Evolutionary conservation across 2,888 invertebrate species (phyloP).

Genomic region (Nomada fucata): DNA sequence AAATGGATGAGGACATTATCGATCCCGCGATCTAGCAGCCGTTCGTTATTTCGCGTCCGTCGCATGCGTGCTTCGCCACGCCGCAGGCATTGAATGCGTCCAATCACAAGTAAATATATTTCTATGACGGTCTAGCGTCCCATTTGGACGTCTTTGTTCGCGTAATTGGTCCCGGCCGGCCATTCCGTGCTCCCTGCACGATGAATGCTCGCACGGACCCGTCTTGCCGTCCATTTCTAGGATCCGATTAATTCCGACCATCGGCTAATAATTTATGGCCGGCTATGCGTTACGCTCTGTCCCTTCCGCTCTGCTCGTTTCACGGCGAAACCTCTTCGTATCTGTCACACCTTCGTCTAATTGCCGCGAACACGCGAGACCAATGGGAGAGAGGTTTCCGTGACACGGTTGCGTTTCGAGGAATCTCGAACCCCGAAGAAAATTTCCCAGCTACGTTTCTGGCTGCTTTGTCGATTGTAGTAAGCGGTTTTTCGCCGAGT

Average conservation of each 20-base stretch:
- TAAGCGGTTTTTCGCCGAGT: too few species aligned
- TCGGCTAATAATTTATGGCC: conserved; percentile 59
- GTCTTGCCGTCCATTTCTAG: conserved; percentile 37
- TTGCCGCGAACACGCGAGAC: conserved; percentile 52
- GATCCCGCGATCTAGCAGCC: conserved; percentile 50
- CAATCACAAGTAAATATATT: conserved; percentile 56
- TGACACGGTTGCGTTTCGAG: conserved; percentile 5
- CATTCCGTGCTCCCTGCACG: neutral
- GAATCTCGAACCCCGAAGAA: neutral
- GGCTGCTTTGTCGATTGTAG: neutral
- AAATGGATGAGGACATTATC: conserved; percentile 59
- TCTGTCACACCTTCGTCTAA: conserved; percentile 53
- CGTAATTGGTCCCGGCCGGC: conserved; percentile 40
- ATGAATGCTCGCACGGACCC: conserved; percentile 10
- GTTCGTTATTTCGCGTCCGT: conserved; percentile 47
- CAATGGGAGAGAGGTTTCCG: neutral
- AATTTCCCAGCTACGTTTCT: neutral
- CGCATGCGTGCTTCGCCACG: conserved; percentile 20
- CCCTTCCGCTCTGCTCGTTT: conserved; percentile 30
- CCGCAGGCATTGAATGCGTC: conserved; percentile 27
- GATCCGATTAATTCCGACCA: conserved; percentile 65
- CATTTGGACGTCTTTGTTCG: conserved; percentile 43
- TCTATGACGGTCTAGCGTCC: conserved; percentile 28
- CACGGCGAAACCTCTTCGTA: conserved; percentile 48
- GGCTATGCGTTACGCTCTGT: conserved; percentile 44